Evolutionary conservation across 2,888 invertebrate species (phyloP), one percentile per base, ranked within the genome.

Genomic region (Candidula unifasciata): DNA sequence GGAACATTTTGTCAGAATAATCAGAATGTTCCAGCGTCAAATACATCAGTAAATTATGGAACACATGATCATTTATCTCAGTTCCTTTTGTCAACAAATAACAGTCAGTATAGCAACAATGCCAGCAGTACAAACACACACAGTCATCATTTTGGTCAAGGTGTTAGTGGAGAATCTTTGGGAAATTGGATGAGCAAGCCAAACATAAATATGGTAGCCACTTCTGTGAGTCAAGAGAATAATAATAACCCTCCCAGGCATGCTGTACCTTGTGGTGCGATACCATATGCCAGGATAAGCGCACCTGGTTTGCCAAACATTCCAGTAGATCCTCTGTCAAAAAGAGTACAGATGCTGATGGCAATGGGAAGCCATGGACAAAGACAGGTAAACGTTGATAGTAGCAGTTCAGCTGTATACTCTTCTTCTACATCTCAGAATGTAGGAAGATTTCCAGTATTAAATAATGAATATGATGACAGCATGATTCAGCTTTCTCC

Each of bases 401-500:
- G 2, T 30, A 54, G 10, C 16, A 13, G n/a, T n/a, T 16, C 21
- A 13, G 35, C 16, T 13, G 52, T n/a, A 1, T 52, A n/a, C 27
- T 13, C 30, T 74, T 30, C 30, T 30, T 18, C 54, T 16, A 54
- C 54, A 18, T 18, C 6, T 3, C 54, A 74, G 30, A 74, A 18
- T 60, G 21, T n/a, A 5, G 5, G 10, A n/a, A 21, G 24, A n/a
- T 60, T 21, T 3, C 18, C 60, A 60, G 60, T 13, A 44, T 13
- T 44, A 13, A 44, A 44, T 44, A 44, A 44, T 44, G 44, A 44
- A 44, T 6, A 1, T 13, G 13, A 21, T 18, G 18, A 3, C 30
- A 74, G n/a, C 37, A 64, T 78, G 78, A 78, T 78, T 21, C 64
- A 64, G n/a, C 64, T 78, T 21, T 78, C 78, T 21, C 78, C 78